A percentile compares a stretch with the other conserved stretches of the same genome.
phyloP scores from a whole-genome alignment of 2,113 vertebrate genomes.

The Heptranchias perlo region DNA sequence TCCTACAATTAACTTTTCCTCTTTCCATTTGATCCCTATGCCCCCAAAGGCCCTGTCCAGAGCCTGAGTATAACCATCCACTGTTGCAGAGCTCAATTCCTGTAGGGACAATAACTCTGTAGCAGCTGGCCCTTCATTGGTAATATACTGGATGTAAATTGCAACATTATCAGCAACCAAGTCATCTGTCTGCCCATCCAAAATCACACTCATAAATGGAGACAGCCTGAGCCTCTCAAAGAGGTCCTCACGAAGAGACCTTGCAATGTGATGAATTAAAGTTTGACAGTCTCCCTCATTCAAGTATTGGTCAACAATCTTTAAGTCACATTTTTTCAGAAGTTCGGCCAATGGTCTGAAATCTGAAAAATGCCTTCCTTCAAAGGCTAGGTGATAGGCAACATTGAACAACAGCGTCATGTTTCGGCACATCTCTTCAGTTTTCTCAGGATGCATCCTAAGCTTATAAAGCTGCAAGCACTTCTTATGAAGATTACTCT shows the following conservation, averaged over 20 bases:
- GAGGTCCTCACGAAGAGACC: slow-evolving; percentile 81
- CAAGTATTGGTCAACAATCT: slow-evolving; percentile 95
- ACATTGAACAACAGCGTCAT: slow-evolving; percentile 91
- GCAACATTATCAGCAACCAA: slow-evolving; percentile 83
- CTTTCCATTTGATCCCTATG: slow-evolving; percentile 78
- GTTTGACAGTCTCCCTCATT: slow-evolving; percentile 91
- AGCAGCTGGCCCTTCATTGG: slow-evolving; percentile 73
- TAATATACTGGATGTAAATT: slow-evolving; percentile 82
- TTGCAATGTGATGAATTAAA: slow-evolving; percentile 83
- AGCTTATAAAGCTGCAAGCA: slow-evolving; percentile 95
- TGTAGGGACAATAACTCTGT: slow-evolving; percentile 89
- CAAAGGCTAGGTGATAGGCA: slow-evolving; percentile 83
- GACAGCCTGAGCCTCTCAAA: slow-evolving; percentile 86
- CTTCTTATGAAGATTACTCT: slow-evolving; percentile 98
- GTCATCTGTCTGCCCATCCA: slow-evolving; percentile 84
- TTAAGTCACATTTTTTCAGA: slow-evolving; percentile 89
- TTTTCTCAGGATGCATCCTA: slow-evolving; percentile 95
- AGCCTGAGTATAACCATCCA: slow-evolving; percentile 85
- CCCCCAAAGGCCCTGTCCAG: slow-evolving; percentile 79
- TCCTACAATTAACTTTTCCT: slow-evolving; percentile 76
- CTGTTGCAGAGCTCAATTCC: slow-evolving; percentile 70
- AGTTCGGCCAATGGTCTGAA: slow-evolving; percentile 85
- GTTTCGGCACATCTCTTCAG: slow-evolving; percentile 92
- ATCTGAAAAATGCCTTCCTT: slow-evolving; percentile 84
- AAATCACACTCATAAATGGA: slow-evolving; percentile 83